Evolutionary conservation across 1,140 invertebrate species (phyloP).

Genomic region (Zaprionus nigranus): DNA sequence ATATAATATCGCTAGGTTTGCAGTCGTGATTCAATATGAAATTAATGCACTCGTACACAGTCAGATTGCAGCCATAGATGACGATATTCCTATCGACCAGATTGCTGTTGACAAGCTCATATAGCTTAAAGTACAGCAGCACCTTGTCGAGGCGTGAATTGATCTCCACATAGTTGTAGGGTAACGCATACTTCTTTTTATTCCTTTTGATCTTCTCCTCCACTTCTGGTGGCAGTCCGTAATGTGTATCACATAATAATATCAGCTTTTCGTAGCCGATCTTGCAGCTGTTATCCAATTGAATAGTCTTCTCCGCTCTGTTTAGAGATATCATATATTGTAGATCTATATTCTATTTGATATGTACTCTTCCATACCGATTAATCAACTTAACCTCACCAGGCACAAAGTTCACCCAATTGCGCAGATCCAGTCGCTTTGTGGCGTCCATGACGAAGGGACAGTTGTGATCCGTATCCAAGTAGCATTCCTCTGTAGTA

Average conservation of each 20-base stretch:
- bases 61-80: conserved; percentile 48
- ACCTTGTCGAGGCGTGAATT: conserved; percentile 62
- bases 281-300: conserved; percentile 39
- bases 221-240: conserved; percentile 15
- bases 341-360: not conserved
- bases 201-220: no score
- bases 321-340: not conserved
- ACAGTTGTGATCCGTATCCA: conserved; percentile 29
- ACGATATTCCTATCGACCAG: conserved; percentile 2
- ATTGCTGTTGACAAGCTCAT: conserved; percentile 6
- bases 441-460: conserved; percentile 58
- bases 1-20: conserved; percentile 16
- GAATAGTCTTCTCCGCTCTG: conserved; percentile 25
- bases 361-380: conserved; percentile 33
- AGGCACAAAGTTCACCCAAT: conserved; percentile 59
- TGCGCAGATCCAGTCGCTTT: conserved; percentile 59
- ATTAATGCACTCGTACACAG: conserved; percentile 56
- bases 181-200: not conserved
- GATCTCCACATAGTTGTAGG: conserved; percentile 48
- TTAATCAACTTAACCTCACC: conserved; percentile 42
- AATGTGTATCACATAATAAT: conserved; percentile 38
- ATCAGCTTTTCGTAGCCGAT: conserved; percentile 60
- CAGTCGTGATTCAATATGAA: conserved; percentile 55
- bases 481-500: conserved; percentile 22
- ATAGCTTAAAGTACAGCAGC: conserved; percentile 61